Conservation (phyloP, 92 coral and sea anemone genomes). For the Actinernus sp. region DNA sequence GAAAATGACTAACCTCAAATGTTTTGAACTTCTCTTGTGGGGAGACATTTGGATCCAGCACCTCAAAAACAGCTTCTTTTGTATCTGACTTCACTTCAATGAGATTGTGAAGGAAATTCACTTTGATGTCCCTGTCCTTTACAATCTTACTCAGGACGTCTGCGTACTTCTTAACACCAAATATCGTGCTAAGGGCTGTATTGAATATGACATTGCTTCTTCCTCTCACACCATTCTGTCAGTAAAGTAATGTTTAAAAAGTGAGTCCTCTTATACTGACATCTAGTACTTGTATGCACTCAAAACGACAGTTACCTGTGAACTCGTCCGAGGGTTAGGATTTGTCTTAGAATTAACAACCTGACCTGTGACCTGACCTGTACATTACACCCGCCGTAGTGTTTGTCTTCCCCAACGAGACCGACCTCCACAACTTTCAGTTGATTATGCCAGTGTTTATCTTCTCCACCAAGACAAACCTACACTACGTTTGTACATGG, state of each 20-base stretch:
- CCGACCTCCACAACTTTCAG: too few species aligned
- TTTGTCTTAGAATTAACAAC: too few species aligned
- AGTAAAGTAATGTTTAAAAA: not conserved
- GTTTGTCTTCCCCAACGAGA: too few species aligned
- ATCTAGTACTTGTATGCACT: too few species aligned
- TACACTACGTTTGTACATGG: too few species aligned
- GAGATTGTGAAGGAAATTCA: slow-evolving; percentile 86
- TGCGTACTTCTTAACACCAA: slow-evolving; percentile 97
- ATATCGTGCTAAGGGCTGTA: slow-evolving; percentile 84
- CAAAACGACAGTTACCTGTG: too few species aligned
- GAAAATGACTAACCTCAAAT: slow-evolving; percentile 52
- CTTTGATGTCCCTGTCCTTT: slow-evolving; percentile 71
- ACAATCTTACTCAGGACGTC: slow-evolving; percentile 77
- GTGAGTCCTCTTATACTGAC: not conserved
- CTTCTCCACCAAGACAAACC: too few species aligned
- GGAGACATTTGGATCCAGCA: slow-evolving; percentile 54
- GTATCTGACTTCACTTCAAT: slow-evolving; percentile 78
- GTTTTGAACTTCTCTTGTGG: slow-evolving; percentile 36
- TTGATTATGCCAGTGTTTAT: too few species aligned
- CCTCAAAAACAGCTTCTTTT: slow-evolving; percentile 88
- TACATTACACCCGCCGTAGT: too few species aligned
- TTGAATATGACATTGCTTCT: slow-evolving; percentile 80
- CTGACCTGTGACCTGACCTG: too few species aligned
- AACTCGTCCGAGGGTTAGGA: too few species aligned
- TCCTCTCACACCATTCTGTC: slow-evolving; percentile 73